Conservation (phyloP, 2,888 invertebrate species). For the Andrena flavipes region DNA sequence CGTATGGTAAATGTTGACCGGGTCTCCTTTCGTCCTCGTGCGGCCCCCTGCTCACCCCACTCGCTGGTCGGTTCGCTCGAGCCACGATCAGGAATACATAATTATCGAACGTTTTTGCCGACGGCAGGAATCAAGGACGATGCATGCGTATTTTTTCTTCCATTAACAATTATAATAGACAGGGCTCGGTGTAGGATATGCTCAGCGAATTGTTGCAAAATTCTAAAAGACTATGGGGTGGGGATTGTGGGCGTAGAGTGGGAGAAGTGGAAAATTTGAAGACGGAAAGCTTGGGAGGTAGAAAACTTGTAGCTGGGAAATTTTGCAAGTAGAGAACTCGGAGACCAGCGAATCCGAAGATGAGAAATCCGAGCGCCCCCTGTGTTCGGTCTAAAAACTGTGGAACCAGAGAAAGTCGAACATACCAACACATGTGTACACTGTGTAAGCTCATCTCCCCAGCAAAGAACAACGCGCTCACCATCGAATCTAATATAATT, state of each 20-base stretch:
- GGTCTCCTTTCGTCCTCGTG: slow-evolving; percentile 60
- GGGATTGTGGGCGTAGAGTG: neutral
- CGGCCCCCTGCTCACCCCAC: slow-evolving; percentile 36
- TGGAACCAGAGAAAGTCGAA: slow-evolving; percentile 1
- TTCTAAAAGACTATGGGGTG: neutral
- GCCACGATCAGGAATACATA: slow-evolving; percentile 62
- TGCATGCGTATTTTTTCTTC: slow-evolving; percentile 41
- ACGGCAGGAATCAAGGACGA: slow-evolving; percentile 58
- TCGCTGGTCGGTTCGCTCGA: slow-evolving; percentile 26
- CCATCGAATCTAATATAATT: slow-evolving; percentile 43
- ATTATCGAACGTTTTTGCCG: slow-evolving; percentile 63
- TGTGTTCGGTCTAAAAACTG: neutral
- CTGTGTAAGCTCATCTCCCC: neutral
- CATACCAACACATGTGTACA: no score
- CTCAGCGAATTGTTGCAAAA: slow-evolving; percentile 1
- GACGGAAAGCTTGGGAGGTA: neutral
- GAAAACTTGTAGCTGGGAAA: neutral
- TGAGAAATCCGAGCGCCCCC: neutral
- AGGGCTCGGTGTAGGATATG: neutral
- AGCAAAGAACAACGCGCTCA: neutral
- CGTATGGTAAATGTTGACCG: slow-evolving; percentile 72
- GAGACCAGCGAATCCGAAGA: neutral
- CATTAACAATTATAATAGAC: slow-evolving; percentile 41
- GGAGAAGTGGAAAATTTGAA: neutral
- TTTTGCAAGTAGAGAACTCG: neutral